These are phyloP conservation scores for Vollenhovia emeryi DNA, from an alignment of 1,140 invertebrate genomes.

Conservation along the genomic window DNA sequence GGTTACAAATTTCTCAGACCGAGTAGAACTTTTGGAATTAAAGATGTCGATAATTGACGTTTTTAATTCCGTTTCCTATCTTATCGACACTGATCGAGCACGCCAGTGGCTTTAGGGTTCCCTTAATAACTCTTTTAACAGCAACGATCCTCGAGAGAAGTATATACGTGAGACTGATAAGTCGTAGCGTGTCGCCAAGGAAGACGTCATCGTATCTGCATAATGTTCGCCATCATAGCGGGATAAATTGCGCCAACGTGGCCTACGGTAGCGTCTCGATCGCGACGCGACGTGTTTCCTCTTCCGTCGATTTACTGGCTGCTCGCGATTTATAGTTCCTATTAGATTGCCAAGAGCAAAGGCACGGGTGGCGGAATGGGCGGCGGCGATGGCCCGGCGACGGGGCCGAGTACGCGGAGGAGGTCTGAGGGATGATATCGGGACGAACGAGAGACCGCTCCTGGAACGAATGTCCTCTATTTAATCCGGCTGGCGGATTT, in stretches of 20 bases:
- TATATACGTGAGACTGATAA: constrained; percentile 37
- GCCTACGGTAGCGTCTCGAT: constrained; percentile 65
- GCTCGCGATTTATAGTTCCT: constrained; percentile 70
- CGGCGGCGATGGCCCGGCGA: constrained; percentile 30
- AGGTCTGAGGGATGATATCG: constrained; percentile 58
- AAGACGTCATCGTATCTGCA: constrained; percentile 63
- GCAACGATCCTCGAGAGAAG: neutral
- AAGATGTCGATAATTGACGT: no score
- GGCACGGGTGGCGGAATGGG: constrained; percentile 20
- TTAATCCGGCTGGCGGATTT: constrained; percentile 63
- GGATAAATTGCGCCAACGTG: constrained; percentile 70
- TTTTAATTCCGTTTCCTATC: no score
- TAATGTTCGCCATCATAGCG: constrained; percentile 68
- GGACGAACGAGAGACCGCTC: constrained; percentile 43
- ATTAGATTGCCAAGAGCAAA: constrained; percentile 66
- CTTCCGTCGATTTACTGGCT: constrained; percentile 72
- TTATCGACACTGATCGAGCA: no score
- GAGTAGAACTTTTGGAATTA: no score
- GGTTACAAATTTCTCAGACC: no score
- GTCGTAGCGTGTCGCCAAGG: constrained; percentile 23
- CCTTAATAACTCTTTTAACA: neutral
- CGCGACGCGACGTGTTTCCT: constrained; percentile 70
- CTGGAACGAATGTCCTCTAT: constrained; percentile 70
- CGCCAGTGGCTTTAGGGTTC: no score
- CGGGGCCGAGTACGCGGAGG: neutral